Evolutionary conservation across 2,113 vertebrate species (phyloP).

Genomic region (Phylloscopus whistleri): DNA sequence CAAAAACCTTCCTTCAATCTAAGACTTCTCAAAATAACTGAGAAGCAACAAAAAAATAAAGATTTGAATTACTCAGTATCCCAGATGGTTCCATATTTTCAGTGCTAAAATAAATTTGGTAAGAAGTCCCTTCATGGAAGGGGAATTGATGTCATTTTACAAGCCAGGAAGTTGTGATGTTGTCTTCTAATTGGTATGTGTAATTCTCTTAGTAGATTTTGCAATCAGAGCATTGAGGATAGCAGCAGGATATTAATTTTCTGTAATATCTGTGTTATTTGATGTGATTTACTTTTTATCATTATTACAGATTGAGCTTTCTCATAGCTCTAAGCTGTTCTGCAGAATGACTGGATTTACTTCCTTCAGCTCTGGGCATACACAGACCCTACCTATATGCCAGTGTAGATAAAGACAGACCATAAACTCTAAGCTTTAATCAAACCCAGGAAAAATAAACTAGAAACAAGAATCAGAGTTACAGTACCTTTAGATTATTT

Average conservation of each 20-base stretch:
- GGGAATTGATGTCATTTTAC: not conserved
- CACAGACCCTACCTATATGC: not conserved
- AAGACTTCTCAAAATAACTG: not conserved
- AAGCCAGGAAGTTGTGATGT: not conserved
- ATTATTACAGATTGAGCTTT: not conserved
- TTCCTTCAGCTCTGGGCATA: not conserved
- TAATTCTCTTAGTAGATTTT: not conserved
- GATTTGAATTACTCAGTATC: not conserved
- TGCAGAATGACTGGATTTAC: not conserved
- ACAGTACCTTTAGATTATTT: not conserved
- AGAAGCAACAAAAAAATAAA: not conserved
- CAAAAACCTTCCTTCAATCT: fast-evolving
- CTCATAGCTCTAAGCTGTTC: not conserved
- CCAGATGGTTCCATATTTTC: not conserved
- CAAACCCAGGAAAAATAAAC: not conserved
- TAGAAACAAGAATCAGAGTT: not conserved
- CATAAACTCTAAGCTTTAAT: not conserved
- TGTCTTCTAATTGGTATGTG: not conserved
- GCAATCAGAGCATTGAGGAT: not conserved
- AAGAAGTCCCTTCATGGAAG: not conserved
- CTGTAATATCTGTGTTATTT: not conserved
- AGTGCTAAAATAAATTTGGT: not conserved
- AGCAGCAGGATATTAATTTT: not conserved
- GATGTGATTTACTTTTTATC: not conserved
- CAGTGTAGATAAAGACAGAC: not conserved